Base-by-base conservation (phyloP, 2,113 vertebrate species). In the Laterallus jamaicensis region DNA sequence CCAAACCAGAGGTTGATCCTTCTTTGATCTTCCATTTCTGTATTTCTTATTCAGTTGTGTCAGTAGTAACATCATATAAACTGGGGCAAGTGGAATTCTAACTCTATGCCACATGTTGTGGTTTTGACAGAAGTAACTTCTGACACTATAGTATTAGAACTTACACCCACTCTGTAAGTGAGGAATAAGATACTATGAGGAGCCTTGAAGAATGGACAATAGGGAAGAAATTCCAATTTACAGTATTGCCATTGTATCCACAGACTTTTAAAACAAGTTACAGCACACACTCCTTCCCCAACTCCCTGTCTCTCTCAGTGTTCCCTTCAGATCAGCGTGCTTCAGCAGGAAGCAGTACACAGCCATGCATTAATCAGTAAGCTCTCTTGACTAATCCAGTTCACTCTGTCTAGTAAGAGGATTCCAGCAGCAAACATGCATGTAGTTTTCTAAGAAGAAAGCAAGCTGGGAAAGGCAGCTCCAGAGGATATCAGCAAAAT, bases 291-390 rank as follows among this genome's bases (percentile, higher is more conserved):
- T 20, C 18, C 5, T 12, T 74, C 26, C 58, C 31, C 35, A 58
- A 59, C 39, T 75, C 71, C 29, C 11, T 64, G 31, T 49, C 86
- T 73, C 66, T 81, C 63, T 10, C 56, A 82, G 84, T 1, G 3
- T 11, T 79, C 42, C 78, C 92, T 74, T 86, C 69, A 79, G 54
- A 80, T 47, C 32, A 81, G 76, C 88, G 82, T 15, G 84, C 66
- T 87, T 32, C 39, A 95, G 71, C 14, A 19, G 56, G 71, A 50
- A 85, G 84, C 35, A 90, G 56, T 44, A 68, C 4, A 2, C 21
- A 94, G 87, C 82, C 69, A 86, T 74, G 66, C 90, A 93, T 89
- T 96, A 95, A 97, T 95, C 79, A 95, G 92, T 93, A 95, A 96
- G 87, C 87, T 96, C 40, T 60, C 92, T 62, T 90, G 82, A 93